phyloP scores from a whole-genome alignment of 2,797 vertebrate species.

The Avahi laniger region DNA sequence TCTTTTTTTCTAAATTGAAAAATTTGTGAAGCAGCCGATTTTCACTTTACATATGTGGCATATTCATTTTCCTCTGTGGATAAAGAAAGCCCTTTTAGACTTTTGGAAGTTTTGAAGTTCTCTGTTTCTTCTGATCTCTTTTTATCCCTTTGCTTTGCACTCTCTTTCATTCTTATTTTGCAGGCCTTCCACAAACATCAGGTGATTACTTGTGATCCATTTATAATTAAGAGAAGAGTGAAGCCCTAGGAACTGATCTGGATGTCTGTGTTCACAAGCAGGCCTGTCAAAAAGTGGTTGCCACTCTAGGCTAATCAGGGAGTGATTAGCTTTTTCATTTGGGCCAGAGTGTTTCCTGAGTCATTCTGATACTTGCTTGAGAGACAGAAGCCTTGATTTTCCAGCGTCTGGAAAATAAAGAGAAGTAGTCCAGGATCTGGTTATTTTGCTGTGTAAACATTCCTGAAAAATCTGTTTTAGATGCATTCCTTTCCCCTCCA shows the following conservation, averaged over 20 bases:
- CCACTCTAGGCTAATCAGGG: not conserved
- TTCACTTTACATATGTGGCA: not conserved
- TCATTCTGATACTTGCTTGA: not conserved
- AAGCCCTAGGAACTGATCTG: not conserved
- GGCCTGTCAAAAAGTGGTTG: not conserved
- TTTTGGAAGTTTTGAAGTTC: not conserved
- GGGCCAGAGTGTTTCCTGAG: not conserved
- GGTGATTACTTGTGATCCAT: not conserved
- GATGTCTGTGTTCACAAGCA: not conserved
- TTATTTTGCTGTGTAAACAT: not conserved
- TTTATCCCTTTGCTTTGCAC: not conserved
- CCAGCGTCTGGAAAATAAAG: not conserved
- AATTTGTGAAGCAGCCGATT: not conserved
- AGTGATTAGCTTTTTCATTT: not conserved
- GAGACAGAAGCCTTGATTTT: not conserved
- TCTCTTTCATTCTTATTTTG: constrained; percentile 39
- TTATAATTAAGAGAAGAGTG: not conserved
- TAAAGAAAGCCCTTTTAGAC: not conserved
- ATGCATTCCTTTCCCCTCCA: not conserved
- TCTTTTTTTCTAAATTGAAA: not conserved
- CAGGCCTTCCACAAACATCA: not conserved
- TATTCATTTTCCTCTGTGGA: not conserved
- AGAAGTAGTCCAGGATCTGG: not conserved
- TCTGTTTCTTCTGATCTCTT: not conserved
- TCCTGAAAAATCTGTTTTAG: not conserved